Evolutionary conservation across 1,140 invertebrate genomes (phyloP), one percentile per base, ranked within the genome.

Genomic region (Chelonus insularis): DNA sequence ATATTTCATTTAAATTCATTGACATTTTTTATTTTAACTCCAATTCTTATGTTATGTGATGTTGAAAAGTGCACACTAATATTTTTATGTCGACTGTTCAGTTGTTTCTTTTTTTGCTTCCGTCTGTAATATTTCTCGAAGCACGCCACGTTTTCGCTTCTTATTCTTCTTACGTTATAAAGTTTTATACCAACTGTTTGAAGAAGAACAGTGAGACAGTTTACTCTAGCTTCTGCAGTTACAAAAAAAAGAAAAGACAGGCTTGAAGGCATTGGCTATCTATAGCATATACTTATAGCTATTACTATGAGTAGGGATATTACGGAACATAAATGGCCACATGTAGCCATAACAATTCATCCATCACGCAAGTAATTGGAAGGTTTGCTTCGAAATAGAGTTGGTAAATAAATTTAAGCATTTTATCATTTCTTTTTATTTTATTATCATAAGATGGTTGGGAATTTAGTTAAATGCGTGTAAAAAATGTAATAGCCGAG

Each of bases 281-380:
- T 57, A 47, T 57, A 57, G 55, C 55, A 34, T 39, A 57, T 20
- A 12, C 39, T 41, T 18, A 41, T 32, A 18, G 55, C 25, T 34
- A 57, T 14, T 45, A 41, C 39, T 50, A 32, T 39, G 14, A 6
- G 23, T 18, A 16, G 25, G 34, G 25, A 47, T 45, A 45, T 16
- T 8, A 21, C 18, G 32, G 39, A 57, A 20, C n/a, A n/a, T n/a
- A n/a, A 16, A 43, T 23, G 12, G 9, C 41, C 16, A 23, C n/a
- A 57, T 21, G 43, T 32, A 57, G 55, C 45, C 55, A 57, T 47
- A 57, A 57, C 55, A 57, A 32, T 41, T 32, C 47, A 57, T 21
- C 37, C 14, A 9, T 45, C 39, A 57, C 39, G 32, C n/a, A n/a
- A n/a, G n/a, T n/a, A n/a, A n/a, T n/a, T n/a, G n/a, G n/a, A n/a